Evolutionary conservation across 2,888 invertebrate species (phyloP).

Genomic region (Helleia helle): DNA sequence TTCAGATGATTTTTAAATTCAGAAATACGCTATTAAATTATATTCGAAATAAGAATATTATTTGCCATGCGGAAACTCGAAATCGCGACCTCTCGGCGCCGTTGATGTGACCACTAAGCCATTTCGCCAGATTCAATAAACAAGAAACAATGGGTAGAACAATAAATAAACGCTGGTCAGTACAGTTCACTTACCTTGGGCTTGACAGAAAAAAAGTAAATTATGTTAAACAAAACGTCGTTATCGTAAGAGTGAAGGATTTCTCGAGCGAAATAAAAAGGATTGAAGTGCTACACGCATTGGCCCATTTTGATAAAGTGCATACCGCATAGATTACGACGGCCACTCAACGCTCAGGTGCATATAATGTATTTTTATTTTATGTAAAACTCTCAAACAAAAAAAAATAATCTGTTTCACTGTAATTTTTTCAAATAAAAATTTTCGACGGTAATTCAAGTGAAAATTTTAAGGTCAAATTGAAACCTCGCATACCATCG

Average conservation of each 20-base stretch:
- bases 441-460: too few relatives aligned
- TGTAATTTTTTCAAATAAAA: background rate
- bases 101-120: too few relatives aligned
- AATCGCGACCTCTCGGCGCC: too few relatives aligned
- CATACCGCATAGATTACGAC: conserved; percentile 51
- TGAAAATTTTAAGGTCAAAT: conserved; percentile 65
- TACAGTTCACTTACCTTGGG: conserved; percentile 6
- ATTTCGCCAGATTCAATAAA: too few relatives aligned
- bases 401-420: too few relatives aligned
- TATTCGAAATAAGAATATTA: too few relatives aligned
- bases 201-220: conserved; percentile 20
- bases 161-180: background rate
- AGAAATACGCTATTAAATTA: too few relatives aligned
- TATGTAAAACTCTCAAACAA: too few relatives aligned
- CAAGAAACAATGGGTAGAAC: background rate
- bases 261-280: conserved; percentile 37
- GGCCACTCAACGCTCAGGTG: conserved; percentile 41
- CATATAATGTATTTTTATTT: conserved; percentile 22
- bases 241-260: conserved; percentile 35
- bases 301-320: conserved; percentile 70
- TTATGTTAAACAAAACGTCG: conserved; percentile 36
- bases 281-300: conserved; percentile 43
- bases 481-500: conserved; percentile 51
- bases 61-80: too few relatives aligned
- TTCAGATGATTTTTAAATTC: too few relatives aligned